Conservation (phyloP, 1,140 invertebrate species). For the Drosophila repleta region DNA sequence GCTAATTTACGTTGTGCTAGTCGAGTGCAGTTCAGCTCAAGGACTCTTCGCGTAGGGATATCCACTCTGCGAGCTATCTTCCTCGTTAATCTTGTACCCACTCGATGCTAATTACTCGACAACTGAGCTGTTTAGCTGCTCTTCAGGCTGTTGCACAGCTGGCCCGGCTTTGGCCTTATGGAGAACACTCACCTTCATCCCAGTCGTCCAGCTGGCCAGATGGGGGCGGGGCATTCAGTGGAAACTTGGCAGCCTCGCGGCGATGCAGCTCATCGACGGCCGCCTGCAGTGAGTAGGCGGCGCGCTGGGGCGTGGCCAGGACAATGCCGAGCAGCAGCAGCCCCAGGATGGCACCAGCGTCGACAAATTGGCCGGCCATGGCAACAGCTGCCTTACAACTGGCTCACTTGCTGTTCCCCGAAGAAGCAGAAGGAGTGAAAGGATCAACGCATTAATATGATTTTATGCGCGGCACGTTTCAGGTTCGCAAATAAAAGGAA, state of each 20-base stretch:
- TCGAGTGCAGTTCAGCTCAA: too few species aligned
- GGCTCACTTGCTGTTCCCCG: background rate
- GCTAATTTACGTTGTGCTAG: too few species aligned
- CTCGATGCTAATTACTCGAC: too few species aligned
- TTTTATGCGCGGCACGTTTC: slow-evolving; percentile 67
- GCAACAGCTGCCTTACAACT: slow-evolving; percentile 16
- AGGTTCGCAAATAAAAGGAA: slow-evolving; percentile 7
- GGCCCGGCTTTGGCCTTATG: background rate
- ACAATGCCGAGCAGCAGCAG: slow-evolving; percentile 20
- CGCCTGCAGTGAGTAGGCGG: slow-evolving; percentile 76
- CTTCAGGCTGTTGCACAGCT: background rate
- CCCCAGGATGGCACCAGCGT: slow-evolving; percentile 22
- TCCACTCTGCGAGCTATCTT: too few species aligned
- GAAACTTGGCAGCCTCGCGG: slow-evolving; percentile 78
- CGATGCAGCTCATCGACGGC: slow-evolving; percentile 81
- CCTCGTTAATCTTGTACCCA: too few species aligned
- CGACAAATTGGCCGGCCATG: slow-evolving; percentile 49
- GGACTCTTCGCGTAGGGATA: too few species aligned
- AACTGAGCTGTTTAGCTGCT: too few species aligned
- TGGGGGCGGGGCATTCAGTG: slow-evolving; percentile 68
- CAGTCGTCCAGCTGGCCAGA: slow-evolving; percentile 67
- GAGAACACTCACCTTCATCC: slow-evolving; percentile 73
- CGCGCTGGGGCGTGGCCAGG: slow-evolving; percentile 61
- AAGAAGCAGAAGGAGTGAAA: slow-evolving; percentile 24
- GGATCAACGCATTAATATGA: slow-evolving; percentile 43